These are phyloP conservation scores for Pteropus alecto DNA, from an alignment of 2,113 vertebrate genomes.

Conservation along the genomic window DNA sequence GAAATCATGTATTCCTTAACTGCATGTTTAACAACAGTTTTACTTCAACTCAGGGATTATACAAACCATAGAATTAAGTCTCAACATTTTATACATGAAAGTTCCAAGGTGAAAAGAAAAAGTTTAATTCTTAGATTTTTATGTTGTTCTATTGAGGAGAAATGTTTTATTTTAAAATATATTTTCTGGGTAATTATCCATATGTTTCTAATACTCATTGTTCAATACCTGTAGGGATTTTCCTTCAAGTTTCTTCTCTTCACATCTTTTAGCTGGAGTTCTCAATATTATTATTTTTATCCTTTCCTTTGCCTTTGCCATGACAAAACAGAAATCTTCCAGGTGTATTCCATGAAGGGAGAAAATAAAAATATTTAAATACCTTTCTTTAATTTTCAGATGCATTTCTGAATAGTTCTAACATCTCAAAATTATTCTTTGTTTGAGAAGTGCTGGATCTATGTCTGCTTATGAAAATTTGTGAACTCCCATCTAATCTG, in stretches of 20 bases:
- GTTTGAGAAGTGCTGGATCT: background rate
- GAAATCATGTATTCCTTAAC: background rate
- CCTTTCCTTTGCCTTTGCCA: background rate
- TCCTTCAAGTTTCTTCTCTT: background rate
- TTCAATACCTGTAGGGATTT: background rate
- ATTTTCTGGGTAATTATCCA: background rate
- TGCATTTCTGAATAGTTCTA: background rate
- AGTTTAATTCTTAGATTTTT: background rate
- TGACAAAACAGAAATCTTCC: background rate
- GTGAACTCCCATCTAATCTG: background rate
- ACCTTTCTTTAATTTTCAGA: slow-evolving; percentile 1
- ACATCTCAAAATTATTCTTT: background rate
- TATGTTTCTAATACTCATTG: background rate
- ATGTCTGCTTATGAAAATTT: background rate
- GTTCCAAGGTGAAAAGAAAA: background rate
- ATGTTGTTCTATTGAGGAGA: background rate
- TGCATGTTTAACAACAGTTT: background rate
- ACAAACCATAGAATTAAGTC: background rate
- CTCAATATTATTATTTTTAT: background rate
- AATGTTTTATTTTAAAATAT: background rate
- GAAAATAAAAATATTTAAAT: background rate
- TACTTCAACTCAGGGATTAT: background rate
- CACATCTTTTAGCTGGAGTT: background rate
- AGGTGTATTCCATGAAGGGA: background rate
- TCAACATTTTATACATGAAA: background rate